These are phyloP conservation scores for Xyliphius kryptos DNA, from an alignment of 2,113 vertebrate genomes.

Conservation along the genomic window DNA sequence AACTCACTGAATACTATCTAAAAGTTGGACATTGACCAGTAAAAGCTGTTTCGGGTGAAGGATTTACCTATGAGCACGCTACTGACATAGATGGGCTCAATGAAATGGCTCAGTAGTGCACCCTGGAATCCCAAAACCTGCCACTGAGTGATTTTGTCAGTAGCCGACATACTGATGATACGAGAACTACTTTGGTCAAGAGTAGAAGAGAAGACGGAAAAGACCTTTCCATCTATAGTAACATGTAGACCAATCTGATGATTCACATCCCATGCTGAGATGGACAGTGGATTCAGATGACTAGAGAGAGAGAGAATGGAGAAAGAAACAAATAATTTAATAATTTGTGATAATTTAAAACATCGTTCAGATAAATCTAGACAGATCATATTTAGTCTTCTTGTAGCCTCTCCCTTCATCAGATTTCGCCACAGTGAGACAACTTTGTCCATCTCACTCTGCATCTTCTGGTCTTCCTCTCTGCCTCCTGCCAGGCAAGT, in stretches of 20 bases:
- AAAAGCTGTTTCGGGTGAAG: too few relatives aligned
- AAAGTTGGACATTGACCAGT: too few relatives aligned
- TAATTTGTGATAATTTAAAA: too few relatives aligned
- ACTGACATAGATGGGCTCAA: slow-evolving; percentile 83
- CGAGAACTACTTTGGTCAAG: slow-evolving; percentile 54
- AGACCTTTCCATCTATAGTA: slow-evolving; percentile 79
- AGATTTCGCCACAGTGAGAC: too few relatives aligned
- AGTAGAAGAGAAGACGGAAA: slow-evolving; percentile 69
- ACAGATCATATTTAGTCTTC: too few relatives aligned
- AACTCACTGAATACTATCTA: too few relatives aligned
- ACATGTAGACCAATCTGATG: slow-evolving; percentile 82
- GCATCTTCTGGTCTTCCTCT: too few relatives aligned
- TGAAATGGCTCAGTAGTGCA: slow-evolving; percentile 86
- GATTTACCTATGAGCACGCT: slow-evolving; percentile 80
- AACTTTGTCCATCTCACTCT: too few relatives aligned
- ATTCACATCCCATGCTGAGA: slow-evolving; percentile 74
- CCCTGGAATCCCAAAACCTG: slow-evolving; percentile 90
- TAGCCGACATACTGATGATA: slow-evolving; percentile 80
- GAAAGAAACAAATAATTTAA: not conserved
- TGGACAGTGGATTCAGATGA: slow-evolving; percentile 72
- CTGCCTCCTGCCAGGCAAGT: too few relatives aligned
- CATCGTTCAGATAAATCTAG: too few relatives aligned
- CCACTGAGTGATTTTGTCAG: slow-evolving; percentile 90
- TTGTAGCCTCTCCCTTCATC: too few relatives aligned
- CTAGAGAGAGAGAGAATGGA: slow-evolving; percentile 50